Evolutionary conservation across 1,140 invertebrate genomes (phyloP), one percentile per base, ranked within the genome.

Genomic region (Drosophila malerkotliana): DNA sequence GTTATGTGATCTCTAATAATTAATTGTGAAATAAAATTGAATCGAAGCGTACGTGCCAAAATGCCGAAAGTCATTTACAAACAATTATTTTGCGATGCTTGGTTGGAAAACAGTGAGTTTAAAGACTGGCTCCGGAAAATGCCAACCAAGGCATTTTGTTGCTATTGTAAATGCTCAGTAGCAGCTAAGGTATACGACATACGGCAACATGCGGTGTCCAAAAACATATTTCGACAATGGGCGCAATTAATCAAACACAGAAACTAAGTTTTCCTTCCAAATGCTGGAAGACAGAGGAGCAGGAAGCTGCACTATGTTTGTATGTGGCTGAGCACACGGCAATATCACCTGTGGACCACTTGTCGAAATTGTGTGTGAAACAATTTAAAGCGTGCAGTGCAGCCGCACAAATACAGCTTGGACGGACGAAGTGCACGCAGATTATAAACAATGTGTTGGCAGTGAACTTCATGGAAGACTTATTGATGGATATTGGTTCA

Each of bases 51-150:
- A 39, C 54, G 21, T 57, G 54, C 54, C 34, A 57, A 59, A 49
- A 59, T 59, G 45, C 56, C 45, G 7, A 59, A 49, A 59, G 15
- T 4, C 12, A 37, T 14, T 48, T 59, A 49, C 24, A 58, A 48
- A 37, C 55, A 58, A 48, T 48, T 39, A 39, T 59, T 59, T 26
- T 30, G 55, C 55, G 55, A 48, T 58, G 44, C 55, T 48, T 58
- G 55, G 55, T n/a, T 58, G 44, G 28, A 58, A 48, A 48, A 37
- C 24, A 58, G 44, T 26, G 55, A 58, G 15, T 58, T 58, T 48
- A 58, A 58, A 28, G 55, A 58, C 26, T 48, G 55, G 55, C 44
- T 58, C 4, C 44, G 44, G 15, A 58, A 34, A 58, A 21, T 48
- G 26, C 21, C 21, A 21, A 3, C 21, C 21, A 21, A 21, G 21